A percentile compares a stretch with the other conserved stretches of the same genome.
Evolutionary conservation across 1,140 invertebrate species (phyloP).

Genomic region (Eubasilissa regina): DNA sequence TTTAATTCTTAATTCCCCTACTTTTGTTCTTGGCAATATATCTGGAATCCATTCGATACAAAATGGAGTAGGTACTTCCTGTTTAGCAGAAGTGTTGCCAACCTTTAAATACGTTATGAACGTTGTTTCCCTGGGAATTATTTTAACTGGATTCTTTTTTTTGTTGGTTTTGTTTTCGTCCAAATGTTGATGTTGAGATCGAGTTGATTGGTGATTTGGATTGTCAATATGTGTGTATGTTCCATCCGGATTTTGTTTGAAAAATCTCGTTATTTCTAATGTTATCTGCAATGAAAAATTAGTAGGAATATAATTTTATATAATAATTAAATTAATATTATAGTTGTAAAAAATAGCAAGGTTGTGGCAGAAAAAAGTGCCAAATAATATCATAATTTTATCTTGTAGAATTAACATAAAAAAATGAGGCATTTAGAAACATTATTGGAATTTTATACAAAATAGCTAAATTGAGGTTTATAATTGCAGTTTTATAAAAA

Average conservation of each 20-base stretch:
- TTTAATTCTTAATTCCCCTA: slow-evolving; percentile 76
- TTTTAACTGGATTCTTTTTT: slow-evolving; percentile 66
- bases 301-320: neutral
- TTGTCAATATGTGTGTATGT: slow-evolving; percentile 75
- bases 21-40: slow-evolving; percentile 79
- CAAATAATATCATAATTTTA: no score
- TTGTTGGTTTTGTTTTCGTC: slow-evolving; percentile 5
- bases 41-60: slow-evolving; percentile 86
- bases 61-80: slow-evolving; percentile 80
- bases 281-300: slow-evolving; percentile 70
- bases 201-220: slow-evolving; percentile 67
- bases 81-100: slow-evolving; percentile 74
- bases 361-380: no score
- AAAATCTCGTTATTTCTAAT: slow-evolving; percentile 78
- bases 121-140: slow-evolving; percentile 76
- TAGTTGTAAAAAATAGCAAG: no score
- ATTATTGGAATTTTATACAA: no score
- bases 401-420: no score
- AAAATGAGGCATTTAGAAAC: no score
- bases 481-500: no score
- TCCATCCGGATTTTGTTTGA: slow-evolving; percentile 79
- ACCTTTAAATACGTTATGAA: slow-evolving; percentile 83
- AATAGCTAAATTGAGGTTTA: no score
- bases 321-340: neutral
- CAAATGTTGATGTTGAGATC: neutral